phyloP scores from a whole-genome alignment of 2,797 vertebrate species.

The Myripristis murdjan region DNA sequence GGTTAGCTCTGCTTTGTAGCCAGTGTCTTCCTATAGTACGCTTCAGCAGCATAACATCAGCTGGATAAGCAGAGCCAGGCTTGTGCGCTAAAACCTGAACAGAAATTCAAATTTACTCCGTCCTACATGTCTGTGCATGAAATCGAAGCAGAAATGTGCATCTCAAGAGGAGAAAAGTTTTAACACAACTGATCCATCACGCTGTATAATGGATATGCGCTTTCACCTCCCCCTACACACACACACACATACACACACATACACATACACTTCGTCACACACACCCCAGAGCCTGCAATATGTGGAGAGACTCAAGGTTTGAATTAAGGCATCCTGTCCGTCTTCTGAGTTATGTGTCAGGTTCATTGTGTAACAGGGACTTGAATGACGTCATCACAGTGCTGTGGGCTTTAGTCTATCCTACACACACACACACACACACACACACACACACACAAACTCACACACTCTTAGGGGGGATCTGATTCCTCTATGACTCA shows the following conservation, averaged over 20 bases:
- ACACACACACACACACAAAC: conserved; percentile 36
- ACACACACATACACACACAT: conserved; percentile 9
- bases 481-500: conserved; percentile 79
- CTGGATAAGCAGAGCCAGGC: not conserved
- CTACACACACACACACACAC: conserved; percentile 33
- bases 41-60: conserved; percentile 37
- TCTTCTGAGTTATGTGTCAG: conserved; percentile 47
- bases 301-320: conserved; percentile 30
- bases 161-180: no score
- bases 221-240: not conserved
- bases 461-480: conserved; percentile 43
- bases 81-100: conserved; percentile 12
- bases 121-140: conserved; percentile 29
- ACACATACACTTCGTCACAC: no score
- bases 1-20: conserved; percentile 35
- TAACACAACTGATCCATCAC: no score
- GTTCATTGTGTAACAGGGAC: conserved; percentile 68
- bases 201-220: no score
- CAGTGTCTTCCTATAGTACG: conserved; percentile 18
- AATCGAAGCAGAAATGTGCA: conserved; percentile 31
- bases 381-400: conserved; percentile 71
- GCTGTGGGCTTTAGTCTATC: conserved; percentile 33
- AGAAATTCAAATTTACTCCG: conserved; percentile 41
- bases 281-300: conserved; percentile 1
- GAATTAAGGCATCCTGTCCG: conserved; percentile 43